Evolutionary conservation across 2,113 vertebrate species (phyloP).

Genomic region (Xyrauchen texanus): DNA sequence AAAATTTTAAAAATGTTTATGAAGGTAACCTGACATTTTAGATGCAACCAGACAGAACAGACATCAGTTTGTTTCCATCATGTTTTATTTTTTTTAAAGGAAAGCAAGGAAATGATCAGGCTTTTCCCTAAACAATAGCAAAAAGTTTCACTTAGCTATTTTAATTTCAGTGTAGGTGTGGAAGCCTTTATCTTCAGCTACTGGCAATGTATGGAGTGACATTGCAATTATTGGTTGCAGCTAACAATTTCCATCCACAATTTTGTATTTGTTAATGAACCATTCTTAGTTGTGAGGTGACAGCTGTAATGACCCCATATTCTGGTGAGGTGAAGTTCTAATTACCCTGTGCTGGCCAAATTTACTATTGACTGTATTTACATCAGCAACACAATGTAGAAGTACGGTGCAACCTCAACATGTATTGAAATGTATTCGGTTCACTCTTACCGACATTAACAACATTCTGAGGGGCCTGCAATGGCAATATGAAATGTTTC

Average conservation of each 20-base stretch:
- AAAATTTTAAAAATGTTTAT: too few relatives aligned
- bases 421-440: slow-evolving; percentile 2
- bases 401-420: not conserved
- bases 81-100: not conserved
- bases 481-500: not conserved
- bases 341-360: slow-evolving; percentile 5
- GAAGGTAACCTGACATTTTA: too few relatives aligned
- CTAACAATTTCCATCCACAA: slow-evolving; percentile 15
- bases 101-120: too few relatives aligned
- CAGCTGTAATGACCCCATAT: slow-evolving; percentile 12
- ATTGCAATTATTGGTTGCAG: slow-evolving; percentile 15
- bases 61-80: not conserved
- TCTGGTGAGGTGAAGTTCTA: not conserved
- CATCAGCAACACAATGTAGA: not conserved
- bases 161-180: slow-evolving; percentile 18
- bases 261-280: slow-evolving; percentile 33
- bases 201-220: not conserved
- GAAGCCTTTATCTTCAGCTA: not conserved
- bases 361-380: slow-evolving; percentile 2
- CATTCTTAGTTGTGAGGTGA: slow-evolving; percentile 15
- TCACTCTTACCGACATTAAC: slow-evolving; percentile 18
- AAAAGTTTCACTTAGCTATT: not conserved
- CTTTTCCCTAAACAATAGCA: not conserved
- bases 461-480: not conserved
- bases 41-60: not conserved